These are phyloP conservation scores for Sander lucioperca DNA, from an alignment of 2,113 vertebrate genomes.

Conservation along the genomic window DNA sequence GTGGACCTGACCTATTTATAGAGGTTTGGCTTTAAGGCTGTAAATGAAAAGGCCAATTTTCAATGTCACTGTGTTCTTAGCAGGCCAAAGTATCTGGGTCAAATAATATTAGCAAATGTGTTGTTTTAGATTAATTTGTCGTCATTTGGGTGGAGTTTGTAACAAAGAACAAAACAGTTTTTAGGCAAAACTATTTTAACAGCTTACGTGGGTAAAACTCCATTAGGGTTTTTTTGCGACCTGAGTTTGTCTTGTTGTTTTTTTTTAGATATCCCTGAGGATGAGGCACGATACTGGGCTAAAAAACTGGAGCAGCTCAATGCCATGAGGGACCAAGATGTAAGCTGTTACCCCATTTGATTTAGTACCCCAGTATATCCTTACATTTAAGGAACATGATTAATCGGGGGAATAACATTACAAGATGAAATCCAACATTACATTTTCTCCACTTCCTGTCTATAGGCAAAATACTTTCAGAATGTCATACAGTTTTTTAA, in stretches of 20 bases:
- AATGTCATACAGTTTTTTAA: background rate
- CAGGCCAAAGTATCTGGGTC: constrained; percentile 19
- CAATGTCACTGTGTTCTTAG: constrained; percentile 44
- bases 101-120: constrained; percentile 15
- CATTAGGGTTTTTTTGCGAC: constrained; percentile 28
- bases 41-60: constrained; percentile 35
- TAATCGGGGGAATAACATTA: constrained; percentile 3
- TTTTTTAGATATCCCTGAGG: constrained; percentile 94
- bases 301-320: constrained; percentile 98
- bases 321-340: constrained; percentile 97
- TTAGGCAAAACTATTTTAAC: constrained; percentile 10
- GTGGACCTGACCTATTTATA: constrained; percentile 63
- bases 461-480: background rate
- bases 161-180: background rate
- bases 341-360: constrained; percentile 77
- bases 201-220: background rate
- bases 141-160: background rate
- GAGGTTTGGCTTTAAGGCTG: constrained; percentile 19
- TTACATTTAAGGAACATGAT: constrained; percentile 48
- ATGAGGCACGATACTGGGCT: constrained; percentile 98
- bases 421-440: constrained; percentile 7
- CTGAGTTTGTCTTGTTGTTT: constrained; percentile 44
- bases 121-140: background rate
- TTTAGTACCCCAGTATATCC: constrained; percentile 36
- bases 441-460: constrained; percentile 1